Conservation (phyloP, 2,888 invertebrate genomes). For the Helicoverpa assulta region DNA sequence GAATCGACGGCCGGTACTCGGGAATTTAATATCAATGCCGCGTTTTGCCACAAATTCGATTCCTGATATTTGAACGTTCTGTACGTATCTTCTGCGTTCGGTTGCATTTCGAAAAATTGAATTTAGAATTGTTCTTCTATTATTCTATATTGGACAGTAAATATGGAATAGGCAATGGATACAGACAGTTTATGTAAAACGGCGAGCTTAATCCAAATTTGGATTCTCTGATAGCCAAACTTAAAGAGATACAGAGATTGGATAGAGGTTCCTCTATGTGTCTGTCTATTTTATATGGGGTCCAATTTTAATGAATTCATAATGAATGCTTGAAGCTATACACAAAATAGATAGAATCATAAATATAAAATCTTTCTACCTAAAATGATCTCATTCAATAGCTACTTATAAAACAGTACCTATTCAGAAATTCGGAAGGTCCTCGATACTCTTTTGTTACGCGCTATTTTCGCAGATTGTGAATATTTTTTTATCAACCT, state of each 20-base stretch:
- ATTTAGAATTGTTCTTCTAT: conserved; percentile 2
- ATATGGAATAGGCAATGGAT: no score
- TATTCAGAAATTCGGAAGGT: neutral
- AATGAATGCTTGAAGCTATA: no score
- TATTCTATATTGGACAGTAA: no score
- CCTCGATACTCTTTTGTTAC: neutral
- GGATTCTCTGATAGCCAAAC: no score
- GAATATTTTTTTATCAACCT: neutral
- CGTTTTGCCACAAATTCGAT: conserved; percentile 21
- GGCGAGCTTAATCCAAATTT: no score
- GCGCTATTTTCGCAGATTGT: neutral
- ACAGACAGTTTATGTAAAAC: no score
- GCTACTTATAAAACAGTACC: neutral
- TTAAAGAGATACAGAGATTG: no score
- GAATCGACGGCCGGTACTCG: conserved; percentile 23
- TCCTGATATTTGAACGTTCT: conserved; percentile 1
- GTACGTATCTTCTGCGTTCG: conserved; percentile 1
- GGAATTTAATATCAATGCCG: conserved; percentile 32
- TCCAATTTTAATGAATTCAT: no score
- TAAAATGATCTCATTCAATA: no score
- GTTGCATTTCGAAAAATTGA: neutral
- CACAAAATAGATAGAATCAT: no score
- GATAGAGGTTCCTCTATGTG: no score
- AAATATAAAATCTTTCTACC: neutral
- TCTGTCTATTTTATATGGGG: no score